Evolutionary conservation across 2,888 invertebrate species (phyloP).

Genomic region (Prosapia bicincta): DNA sequence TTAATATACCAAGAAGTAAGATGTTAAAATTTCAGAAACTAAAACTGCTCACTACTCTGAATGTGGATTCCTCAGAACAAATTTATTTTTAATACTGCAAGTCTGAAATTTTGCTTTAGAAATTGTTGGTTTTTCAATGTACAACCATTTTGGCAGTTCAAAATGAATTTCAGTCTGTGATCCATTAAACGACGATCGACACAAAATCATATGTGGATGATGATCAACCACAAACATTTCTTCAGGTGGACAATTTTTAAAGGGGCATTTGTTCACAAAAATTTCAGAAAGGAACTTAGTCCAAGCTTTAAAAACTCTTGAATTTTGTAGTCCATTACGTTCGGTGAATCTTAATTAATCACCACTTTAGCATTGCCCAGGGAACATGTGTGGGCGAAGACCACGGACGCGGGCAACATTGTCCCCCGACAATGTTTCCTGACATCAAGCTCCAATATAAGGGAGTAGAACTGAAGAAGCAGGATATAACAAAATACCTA

Average conservation of each 20-base stretch:
- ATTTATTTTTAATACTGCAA: conserved; percentile 3
- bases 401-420: too few relatives aligned
- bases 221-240: conserved; percentile 25
- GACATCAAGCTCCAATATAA: too few relatives aligned
- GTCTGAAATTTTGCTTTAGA: conserved; percentile 8
- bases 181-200: conserved; percentile 6
- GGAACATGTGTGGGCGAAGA: too few relatives aligned
- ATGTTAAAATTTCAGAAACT: neutral
- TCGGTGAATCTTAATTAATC: too few relatives aligned
- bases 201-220: conserved; percentile 25
- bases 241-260: conserved; percentile 28
- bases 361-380: too few relatives aligned
- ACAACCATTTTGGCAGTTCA: conserved; percentile 4
- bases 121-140: neutral
- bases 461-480: too few relatives aligned
- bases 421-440: too few relatives aligned
- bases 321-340: too few relatives aligned
- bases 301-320: conserved; percentile 27
- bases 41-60: neutral
- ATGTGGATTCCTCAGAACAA: conserved; percentile 5
- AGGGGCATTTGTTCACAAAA: conserved; percentile 32
- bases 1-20: neutral
- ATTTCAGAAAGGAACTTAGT: conserved; percentile 9
- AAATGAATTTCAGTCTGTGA: neutral
- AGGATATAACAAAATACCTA: too few relatives aligned